Evolutionary conservation across 2,113 vertebrate species (phyloP).

Genomic region (Petromus typicus): DNA sequence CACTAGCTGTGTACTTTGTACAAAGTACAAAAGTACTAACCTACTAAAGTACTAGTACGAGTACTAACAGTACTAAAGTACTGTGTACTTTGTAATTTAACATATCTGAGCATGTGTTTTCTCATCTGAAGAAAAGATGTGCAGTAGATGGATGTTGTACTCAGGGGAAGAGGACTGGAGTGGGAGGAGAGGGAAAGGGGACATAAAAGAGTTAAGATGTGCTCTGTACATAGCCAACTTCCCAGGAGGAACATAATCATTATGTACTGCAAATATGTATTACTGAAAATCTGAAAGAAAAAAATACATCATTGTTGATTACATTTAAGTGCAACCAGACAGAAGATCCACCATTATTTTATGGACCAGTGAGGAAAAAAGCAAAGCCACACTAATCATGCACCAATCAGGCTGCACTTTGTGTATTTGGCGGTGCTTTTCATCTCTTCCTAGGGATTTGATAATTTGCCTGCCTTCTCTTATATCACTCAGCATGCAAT

Average conservation of each 20-base stretch:
- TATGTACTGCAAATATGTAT: background rate
- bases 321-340: background rate
- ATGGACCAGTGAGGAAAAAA: background rate
- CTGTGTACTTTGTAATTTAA: background rate
- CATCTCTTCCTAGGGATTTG: background rate
- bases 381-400: background rate
- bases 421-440: background rate
- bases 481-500: background rate
- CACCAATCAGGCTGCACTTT: background rate
- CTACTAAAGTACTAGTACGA: too few species aligned
- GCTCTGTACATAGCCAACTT: background rate
- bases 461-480: background rate
- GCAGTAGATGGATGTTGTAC: background rate
- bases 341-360: background rate
- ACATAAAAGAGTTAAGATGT: background rate
- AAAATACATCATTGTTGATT: background rate
- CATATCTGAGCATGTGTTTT: slow-evolving; percentile 5
- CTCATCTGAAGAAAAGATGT: background rate
- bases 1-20: background rate
- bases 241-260: background rate
- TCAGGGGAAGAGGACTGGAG: background rate
- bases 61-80: too few species aligned
- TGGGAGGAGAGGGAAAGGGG: background rate
- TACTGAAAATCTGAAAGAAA: background rate
- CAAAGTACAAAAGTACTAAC: too few species aligned